These are phyloP conservation scores for Poeciliopsis presidionis DNA, from an alignment of 2,797 vertebrate genomes.

Conservation along the genomic window DNA sequence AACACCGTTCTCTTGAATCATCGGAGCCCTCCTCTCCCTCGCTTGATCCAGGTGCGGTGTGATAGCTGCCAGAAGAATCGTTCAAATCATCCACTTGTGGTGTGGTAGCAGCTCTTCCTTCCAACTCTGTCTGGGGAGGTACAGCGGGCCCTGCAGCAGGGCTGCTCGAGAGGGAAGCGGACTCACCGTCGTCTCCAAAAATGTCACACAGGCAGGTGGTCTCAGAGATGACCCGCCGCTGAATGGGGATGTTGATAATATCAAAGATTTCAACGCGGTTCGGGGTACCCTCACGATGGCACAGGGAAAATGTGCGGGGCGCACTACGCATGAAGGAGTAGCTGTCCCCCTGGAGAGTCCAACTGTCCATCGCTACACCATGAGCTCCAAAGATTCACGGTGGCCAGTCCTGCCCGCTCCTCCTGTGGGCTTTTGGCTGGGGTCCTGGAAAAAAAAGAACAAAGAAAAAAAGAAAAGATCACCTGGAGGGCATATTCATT, in stretches of 20 bases:
- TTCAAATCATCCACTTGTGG: constrained; percentile 76
- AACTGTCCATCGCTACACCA: constrained; percentile 83
- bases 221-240: constrained; percentile 80
- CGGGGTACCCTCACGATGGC: constrained; percentile 78
- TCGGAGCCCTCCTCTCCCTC: constrained; percentile 85
- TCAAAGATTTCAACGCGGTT: constrained; percentile 85
- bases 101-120: constrained; percentile 54
- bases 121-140: constrained; percentile 56
- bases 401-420: constrained; percentile 61
- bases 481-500: constrained; percentile 61
- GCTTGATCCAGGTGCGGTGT: constrained; percentile 80
- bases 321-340: constrained; percentile 80
- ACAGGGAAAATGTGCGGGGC: constrained; percentile 74
- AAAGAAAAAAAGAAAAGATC: constrained; percentile 10
- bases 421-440: constrained; percentile 52
- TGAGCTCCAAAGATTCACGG: constrained; percentile 66
- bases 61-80: constrained; percentile 81
- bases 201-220: constrained; percentile 86
- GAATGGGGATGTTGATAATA: constrained; percentile 78
- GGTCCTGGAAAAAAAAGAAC: constrained; percentile 61
- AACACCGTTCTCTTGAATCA: constrained; percentile 70
- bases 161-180: constrained; percentile 73
- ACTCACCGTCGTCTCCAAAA: constrained; percentile 82
- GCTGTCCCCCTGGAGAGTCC: constrained; percentile 82
- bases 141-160: constrained; percentile 64